These are phyloP conservation scores for Papilio demoleus DNA, from an alignment of 2,888 invertebrate species.

Conservation along the genomic window DNA sequence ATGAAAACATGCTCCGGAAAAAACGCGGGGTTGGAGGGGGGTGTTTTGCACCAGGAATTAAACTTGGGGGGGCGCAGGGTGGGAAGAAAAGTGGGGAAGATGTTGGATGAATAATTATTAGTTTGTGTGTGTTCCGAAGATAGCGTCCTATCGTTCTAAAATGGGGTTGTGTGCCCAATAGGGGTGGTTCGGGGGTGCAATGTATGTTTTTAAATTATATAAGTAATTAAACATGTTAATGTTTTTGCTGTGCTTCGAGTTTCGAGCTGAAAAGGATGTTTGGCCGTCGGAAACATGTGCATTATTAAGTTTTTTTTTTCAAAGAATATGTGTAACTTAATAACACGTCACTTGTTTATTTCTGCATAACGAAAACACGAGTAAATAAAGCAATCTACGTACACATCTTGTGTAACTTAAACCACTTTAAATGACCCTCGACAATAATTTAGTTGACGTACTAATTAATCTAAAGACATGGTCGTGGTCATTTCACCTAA, in stretches of 20 bases:
- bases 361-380: too few species aligned
- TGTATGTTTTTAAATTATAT: conserved; percentile 50
- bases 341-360: too few species aligned
- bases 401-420: neutral
- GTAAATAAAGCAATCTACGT: neutral
- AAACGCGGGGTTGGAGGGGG: conserved; percentile 59
- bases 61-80: conserved; percentile 64
- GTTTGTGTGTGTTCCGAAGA: conserved; percentile 81
- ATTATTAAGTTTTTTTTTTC: neutral
- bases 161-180: conserved; percentile 40
- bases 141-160: conserved; percentile 50
- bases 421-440: too few species aligned
- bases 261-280: conserved; percentile 1
- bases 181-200: conserved; percentile 43
- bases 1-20: conserved; percentile 77
- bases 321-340: too few species aligned
- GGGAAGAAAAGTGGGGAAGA: conserved; percentile 60
- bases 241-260: conserved; percentile 22
- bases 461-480: too few species aligned
- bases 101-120: conserved; percentile 82
- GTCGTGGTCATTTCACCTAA: neutral
- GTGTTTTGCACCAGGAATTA: conserved; percentile 76
- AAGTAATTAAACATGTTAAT: conserved; percentile 41
- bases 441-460: too few species aligned
- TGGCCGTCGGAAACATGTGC: neutral